Evolutionary conservation across 2,113 vertebrate species (phyloP).

Genomic region (Solea senegalensis): DNA sequence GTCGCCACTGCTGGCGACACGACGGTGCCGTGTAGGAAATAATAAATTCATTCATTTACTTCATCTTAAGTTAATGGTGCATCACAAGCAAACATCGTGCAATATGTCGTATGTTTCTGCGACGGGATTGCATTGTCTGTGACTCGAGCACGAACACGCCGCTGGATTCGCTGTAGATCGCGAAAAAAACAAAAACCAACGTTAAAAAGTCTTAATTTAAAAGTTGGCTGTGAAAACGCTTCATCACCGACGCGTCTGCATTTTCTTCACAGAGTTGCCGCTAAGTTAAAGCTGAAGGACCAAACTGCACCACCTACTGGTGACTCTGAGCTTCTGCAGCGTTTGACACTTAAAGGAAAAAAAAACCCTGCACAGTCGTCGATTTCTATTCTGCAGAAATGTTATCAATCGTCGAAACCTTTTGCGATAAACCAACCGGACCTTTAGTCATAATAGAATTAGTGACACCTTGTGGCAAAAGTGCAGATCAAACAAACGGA

Average conservation of each 20-base stretch:
- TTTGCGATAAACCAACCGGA: too few species aligned
- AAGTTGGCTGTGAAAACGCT: constrained; percentile 12
- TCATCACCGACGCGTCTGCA: background rate
- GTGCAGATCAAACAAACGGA: too few species aligned
- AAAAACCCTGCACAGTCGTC: too few species aligned
- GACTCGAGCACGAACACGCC: background rate
- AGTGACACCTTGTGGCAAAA: too few species aligned
- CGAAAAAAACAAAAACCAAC: too few species aligned
- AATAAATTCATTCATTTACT: constrained; percentile 1
- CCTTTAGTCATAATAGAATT: too few species aligned
- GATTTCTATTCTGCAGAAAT: too few species aligned
- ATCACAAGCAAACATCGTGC: background rate
- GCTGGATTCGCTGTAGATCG: too few species aligned
- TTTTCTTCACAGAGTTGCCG: too few species aligned
- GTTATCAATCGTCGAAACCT: too few species aligned
- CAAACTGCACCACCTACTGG: background rate
- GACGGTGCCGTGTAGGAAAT: background rate
- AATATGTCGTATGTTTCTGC: background rate
- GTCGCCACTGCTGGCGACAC: constrained; percentile 4
- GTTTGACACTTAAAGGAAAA: background rate
- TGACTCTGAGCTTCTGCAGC: background rate
- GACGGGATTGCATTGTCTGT: background rate
- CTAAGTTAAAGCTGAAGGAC: too few species aligned
- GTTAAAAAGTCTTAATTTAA: too few species aligned
- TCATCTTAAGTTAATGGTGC: constrained; percentile 12